Percentiles rank a stretch among this genome's conserved stretches.
These are phyloP conservation scores for Yponomeuta malinellus DNA, from an alignment of 2,888 invertebrate genomes.

Conservation along the genomic window DNA sequence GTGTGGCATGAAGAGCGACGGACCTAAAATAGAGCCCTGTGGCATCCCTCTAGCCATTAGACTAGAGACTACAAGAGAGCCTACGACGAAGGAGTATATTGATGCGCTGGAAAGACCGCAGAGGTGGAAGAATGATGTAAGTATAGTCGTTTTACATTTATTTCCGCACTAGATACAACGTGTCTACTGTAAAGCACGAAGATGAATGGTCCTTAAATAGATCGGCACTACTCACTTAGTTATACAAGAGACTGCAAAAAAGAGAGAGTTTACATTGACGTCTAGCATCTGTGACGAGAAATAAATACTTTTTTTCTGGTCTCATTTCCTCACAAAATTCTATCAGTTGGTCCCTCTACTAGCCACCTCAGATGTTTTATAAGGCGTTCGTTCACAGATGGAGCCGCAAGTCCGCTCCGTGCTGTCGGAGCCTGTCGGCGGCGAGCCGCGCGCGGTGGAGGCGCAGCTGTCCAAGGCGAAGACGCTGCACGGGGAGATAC, in stretches of 20 bases:
- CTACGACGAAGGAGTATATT: conserved; percentile 72
- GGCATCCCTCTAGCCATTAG: conserved; percentile 63
- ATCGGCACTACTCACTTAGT: conserved; percentile 36
- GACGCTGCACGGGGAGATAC: conserved; percentile 88
- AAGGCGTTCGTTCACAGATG: conserved; percentile 36
- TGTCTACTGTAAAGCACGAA: too few relatives aligned
- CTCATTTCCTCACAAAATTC: background rate
- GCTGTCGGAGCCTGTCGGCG: conserved; percentile 88
- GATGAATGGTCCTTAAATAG: too few relatives aligned
- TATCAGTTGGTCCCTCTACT: background rate
- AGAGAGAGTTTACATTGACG: conserved; percentile 33
- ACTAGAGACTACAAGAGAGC: conserved; percentile 88
- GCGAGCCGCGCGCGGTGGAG: conserved; percentile 91
- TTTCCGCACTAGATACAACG: too few relatives aligned
- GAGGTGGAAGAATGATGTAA: conserved; percentile 83
- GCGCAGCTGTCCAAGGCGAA: conserved; percentile 90
- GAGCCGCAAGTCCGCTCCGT: conserved; percentile 86
- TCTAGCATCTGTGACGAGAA: too few relatives aligned
- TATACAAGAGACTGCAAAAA: conserved; percentile 90
- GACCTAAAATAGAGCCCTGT: too few relatives aligned
- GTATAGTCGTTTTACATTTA: conserved; percentile 21
- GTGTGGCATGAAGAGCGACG: too few relatives aligned
- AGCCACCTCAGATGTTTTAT: background rate
- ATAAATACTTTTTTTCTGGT: too few relatives aligned
- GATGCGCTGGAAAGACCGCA: too few relatives aligned